A percentile compares a stretch with the other conserved stretches of the same genome.
These are phyloP conservation scores for Eurystomus gularis DNA, from an alignment of 2,113 vertebrate genomes.

Conservation along the genomic window DNA sequence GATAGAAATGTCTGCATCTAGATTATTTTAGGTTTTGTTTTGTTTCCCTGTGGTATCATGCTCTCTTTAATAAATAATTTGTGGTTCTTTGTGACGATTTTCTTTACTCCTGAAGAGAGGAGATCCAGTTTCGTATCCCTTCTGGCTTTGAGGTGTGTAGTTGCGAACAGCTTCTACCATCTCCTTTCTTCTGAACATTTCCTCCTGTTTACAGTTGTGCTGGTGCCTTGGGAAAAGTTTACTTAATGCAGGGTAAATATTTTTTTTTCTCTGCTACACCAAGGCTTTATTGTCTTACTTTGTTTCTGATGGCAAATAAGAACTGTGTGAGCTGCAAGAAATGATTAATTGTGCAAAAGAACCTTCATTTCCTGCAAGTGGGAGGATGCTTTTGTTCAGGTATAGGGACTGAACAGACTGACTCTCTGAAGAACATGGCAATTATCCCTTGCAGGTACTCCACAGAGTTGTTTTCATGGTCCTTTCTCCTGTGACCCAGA, in stretches of 20 bases:
- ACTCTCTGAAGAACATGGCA: neutral
- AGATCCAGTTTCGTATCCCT: conserved; percentile 5
- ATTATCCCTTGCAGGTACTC: neutral
- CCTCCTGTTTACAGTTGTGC: neutral
- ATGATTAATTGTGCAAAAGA: neutral
- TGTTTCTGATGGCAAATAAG: neutral
- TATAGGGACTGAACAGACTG: neutral
- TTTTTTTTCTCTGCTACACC: neutral
- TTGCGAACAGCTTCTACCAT: neutral
- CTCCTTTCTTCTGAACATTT: neutral
- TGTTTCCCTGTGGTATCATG: conserved; percentile 29
- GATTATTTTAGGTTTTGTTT: conserved; percentile 35
- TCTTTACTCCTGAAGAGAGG: neutral
- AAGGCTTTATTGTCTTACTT: neutral
- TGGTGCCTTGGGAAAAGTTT: neutral
- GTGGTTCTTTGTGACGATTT: conserved; percentile 41
- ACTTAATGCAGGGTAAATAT: conserved; percentile 27
- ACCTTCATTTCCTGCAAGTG: neutral
- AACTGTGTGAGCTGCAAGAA: neutral
- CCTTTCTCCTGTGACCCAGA: neutral
- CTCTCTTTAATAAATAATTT: conserved; percentile 53
- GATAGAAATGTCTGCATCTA: neutral
- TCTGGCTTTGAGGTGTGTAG: conserved; percentile 2
- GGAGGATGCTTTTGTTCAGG: neutral
- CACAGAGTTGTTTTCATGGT: neutral